phyloP scores from a whole-genome alignment of 1,140 invertebrate genomes.

The Calliopsis andreniformis region DNA sequence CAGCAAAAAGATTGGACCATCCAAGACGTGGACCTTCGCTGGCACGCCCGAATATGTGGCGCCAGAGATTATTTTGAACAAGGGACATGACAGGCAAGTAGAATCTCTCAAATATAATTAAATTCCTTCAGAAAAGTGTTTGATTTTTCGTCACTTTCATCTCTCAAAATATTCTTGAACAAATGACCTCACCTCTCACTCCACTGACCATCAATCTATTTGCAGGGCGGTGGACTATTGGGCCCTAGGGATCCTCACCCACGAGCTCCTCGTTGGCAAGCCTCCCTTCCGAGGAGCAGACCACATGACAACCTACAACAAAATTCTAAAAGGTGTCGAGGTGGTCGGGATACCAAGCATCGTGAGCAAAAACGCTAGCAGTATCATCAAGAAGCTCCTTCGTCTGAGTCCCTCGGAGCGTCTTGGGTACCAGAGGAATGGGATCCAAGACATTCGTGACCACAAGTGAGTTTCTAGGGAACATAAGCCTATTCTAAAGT shows the following conservation, averaged over 20 bases:
- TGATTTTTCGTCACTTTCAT: too few species aligned
- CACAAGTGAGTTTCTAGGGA: slow-evolving; percentile 87
- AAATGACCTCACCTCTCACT: neutral
- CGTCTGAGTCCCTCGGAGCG: slow-evolving; percentile 94
- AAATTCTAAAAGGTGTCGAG: slow-evolving; percentile 96
- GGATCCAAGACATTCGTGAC: slow-evolving; percentile 95
- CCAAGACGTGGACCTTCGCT: slow-evolving; percentile 98
- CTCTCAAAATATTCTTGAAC: too few species aligned
- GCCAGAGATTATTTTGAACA: slow-evolving; percentile 96
- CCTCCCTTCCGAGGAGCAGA: slow-evolving; percentile 95
- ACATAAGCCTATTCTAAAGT: neutral
- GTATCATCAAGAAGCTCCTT: slow-evolving; percentile 94
- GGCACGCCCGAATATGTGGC: slow-evolving; percentile 96
- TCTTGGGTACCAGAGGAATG: slow-evolving; percentile 94
- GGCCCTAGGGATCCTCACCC: slow-evolving; percentile 96
- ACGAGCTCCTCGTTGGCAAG: slow-evolving; percentile 95
- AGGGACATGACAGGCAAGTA: slow-evolving; percentile 89
- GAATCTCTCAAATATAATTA: too few species aligned
- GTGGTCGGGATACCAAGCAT: slow-evolving; percentile 91
- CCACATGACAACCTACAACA: slow-evolving; percentile 98
- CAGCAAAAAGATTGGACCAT: slow-evolving; percentile 90
- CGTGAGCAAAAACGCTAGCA: slow-evolving; percentile 89
- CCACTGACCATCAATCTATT: neutral
- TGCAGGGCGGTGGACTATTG: slow-evolving; percentile 94
- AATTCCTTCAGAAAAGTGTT: too few species aligned